phyloP scores from a whole-genome alignment of 2,888 invertebrate genomes.

The Patella caerulea region DNA sequence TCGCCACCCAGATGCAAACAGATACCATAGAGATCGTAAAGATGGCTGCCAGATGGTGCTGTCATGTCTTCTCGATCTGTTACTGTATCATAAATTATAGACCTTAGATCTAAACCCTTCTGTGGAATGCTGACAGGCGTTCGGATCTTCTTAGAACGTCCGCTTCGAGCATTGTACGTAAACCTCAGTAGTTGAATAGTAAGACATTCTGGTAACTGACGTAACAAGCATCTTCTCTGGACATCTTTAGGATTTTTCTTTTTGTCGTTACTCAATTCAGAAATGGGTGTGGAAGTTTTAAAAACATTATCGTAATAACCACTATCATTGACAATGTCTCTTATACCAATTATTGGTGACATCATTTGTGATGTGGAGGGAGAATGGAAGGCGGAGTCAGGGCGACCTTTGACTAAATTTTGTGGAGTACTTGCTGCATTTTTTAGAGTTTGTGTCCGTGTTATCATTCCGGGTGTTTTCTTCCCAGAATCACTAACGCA shows the following conservation, averaged over 20 bases:
- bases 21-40: constrained; percentile 65
- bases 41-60: constrained; percentile 37
- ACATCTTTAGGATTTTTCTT: constrained; percentile 40
- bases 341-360: constrained; percentile 55
- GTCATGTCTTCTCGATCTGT: constrained; percentile 61
- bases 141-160: constrained; percentile 57
- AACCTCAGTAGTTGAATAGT: constrained; percentile 68
- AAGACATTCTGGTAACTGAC: constrained; percentile 68
- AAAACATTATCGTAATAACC: constrained; percentile 62
- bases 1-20: constrained; percentile 65
- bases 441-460: not conserved
- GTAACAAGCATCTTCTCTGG: constrained; percentile 62
- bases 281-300: constrained; percentile 65
- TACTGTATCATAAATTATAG: constrained; percentile 64
- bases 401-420: not conserved
- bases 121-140: constrained; percentile 63
- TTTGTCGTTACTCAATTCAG: constrained; percentile 28
- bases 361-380: constrained; percentile 35
- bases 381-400: constrained; percentile 23
- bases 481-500: constrained; percentile 25
- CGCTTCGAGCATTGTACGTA: constrained; percentile 51
- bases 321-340: constrained; percentile 55
- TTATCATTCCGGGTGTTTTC: not conserved
- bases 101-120: constrained; percentile 57
- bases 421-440: constrained; percentile 12